Conservation (phyloP, 2,888 invertebrate species). For the Orthonevra nobilis region DNA sequence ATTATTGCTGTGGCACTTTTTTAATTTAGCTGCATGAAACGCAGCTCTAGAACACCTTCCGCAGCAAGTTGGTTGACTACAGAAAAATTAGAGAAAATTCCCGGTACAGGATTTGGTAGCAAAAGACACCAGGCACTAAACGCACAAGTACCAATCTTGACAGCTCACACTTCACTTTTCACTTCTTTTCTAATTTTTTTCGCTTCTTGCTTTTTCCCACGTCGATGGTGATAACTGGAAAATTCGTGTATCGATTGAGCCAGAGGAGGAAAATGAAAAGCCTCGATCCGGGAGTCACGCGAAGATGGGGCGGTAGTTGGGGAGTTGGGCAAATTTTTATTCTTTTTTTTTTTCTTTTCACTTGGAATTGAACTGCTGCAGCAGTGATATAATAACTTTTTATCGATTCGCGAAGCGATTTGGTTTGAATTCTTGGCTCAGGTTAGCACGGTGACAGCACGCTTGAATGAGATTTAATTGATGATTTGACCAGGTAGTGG, state of each 20-base stretch:
- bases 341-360: conserved; percentile 31
- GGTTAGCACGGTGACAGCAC: neutral
- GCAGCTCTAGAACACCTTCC: conserved; percentile 9
- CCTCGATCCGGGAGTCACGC: conserved; percentile 66
- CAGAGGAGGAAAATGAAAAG: conserved; percentile 57
- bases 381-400: conserved; percentile 69
- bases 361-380: conserved; percentile 44
- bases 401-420: conserved; percentile 55
- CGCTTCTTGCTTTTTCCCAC: conserved; percentile 45
- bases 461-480: conserved; percentile 6
- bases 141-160: neutral
- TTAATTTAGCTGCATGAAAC: conserved; percentile 13
- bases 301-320: conserved; percentile 41
- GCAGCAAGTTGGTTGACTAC: conserved; percentile 11
- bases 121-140: conserved; percentile 16
- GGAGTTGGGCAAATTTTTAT: conserved; percentile 51
- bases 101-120: conserved; percentile 19
- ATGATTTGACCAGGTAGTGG: neutral
- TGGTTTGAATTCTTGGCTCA: conserved; percentile 21
- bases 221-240: conserved; percentile 61
- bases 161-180: conserved; percentile 31
- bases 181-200: conserved; percentile 54
- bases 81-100: conserved; percentile 9
- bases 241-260: conserved; percentile 69
- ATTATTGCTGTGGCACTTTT: conserved; percentile 19